Evolutionary conservation across 2,888 invertebrate species (phyloP).

Genomic region (Leptinotarsa peninsularis): DNA sequence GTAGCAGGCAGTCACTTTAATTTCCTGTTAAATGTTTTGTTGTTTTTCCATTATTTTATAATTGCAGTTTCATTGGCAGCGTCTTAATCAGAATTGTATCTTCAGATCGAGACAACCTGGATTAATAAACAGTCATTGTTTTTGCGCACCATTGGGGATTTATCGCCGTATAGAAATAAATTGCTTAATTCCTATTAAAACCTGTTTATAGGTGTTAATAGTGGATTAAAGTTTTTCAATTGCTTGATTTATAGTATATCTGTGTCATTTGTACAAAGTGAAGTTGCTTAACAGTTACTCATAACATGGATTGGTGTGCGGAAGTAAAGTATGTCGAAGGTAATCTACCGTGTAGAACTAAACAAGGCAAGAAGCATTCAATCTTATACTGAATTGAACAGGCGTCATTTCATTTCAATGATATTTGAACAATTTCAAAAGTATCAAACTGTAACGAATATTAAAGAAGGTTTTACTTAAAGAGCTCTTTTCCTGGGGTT

Average conservation of each 20-base stretch:
- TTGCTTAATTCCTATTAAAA: constrained; percentile 28
- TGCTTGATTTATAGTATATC: constrained; percentile 1
- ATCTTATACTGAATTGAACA: no score
- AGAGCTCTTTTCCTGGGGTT: no score
- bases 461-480: no score
- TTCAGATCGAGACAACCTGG: constrained; percentile 22
- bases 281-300: background rate
- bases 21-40: constrained; percentile 51
- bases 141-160: constrained; percentile 33
- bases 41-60: constrained; percentile 46
- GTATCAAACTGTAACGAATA: no score
- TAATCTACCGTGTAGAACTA: background rate
- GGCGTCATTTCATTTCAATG: no score
- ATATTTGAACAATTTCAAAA: no score
- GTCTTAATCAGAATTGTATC: constrained; percentile 42
- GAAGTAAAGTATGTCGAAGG: background rate
- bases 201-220: constrained; percentile 23
- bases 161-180: constrained; percentile 31
- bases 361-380: no score
- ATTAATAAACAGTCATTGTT: constrained; percentile 40
- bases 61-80: constrained; percentile 40
- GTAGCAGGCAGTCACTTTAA: constrained; percentile 47
- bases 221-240: background rate
- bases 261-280: background rate
- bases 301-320: background rate